phyloP scores from a whole-genome alignment of 2,113 vertebrate species.

The Mola mola region DNA sequence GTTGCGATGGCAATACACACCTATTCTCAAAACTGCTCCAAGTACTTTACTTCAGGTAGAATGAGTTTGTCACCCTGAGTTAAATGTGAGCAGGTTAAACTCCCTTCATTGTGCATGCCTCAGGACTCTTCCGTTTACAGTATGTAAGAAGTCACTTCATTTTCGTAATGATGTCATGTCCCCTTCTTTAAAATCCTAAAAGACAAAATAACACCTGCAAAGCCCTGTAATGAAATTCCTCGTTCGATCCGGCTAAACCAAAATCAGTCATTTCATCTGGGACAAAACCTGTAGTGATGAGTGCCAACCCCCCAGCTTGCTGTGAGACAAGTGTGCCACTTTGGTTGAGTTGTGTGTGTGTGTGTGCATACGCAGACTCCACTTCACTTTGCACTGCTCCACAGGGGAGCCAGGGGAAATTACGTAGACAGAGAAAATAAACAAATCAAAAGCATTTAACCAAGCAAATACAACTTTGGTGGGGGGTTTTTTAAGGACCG shows the following conservation, averaged over 20 bases:
- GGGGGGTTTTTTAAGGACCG: slow-evolving; percentile 58
- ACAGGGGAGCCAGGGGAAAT: slow-evolving; percentile 68
- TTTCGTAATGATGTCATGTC: slow-evolving; percentile 3
- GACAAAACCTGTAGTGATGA: slow-evolving; percentile 50
- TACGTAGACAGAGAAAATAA: slow-evolving; percentile 77
- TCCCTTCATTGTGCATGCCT: too few species aligned
- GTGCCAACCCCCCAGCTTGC: slow-evolving; percentile 27
- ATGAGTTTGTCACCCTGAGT: too few species aligned
- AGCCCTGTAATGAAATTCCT: slow-evolving; percentile 44
- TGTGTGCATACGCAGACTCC: slow-evolving; percentile 32
- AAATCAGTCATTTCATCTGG: slow-evolving; percentile 59
- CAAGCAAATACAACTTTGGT: slow-evolving; percentile 58
- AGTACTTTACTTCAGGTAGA: too few species aligned
- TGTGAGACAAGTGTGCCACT: slow-evolving; percentile 50
- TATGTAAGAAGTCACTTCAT: too few species aligned
- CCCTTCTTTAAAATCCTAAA: slow-evolving; percentile 7
- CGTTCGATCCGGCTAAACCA: slow-evolving; percentile 25
- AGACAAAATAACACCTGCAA: slow-evolving; percentile 32
- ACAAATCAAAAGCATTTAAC: slow-evolving; percentile 79
- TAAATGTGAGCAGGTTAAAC: too few species aligned
- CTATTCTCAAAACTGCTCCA: too few species aligned
- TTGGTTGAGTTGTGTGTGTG: slow-evolving; percentile 19
- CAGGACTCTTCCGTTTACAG: too few species aligned
- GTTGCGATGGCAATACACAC: too few species aligned
- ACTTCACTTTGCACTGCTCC: slow-evolving; percentile 73